Evolutionary conservation across 2,888 invertebrate species (phyloP).

Genomic region (Drosophila cognata): DNA sequence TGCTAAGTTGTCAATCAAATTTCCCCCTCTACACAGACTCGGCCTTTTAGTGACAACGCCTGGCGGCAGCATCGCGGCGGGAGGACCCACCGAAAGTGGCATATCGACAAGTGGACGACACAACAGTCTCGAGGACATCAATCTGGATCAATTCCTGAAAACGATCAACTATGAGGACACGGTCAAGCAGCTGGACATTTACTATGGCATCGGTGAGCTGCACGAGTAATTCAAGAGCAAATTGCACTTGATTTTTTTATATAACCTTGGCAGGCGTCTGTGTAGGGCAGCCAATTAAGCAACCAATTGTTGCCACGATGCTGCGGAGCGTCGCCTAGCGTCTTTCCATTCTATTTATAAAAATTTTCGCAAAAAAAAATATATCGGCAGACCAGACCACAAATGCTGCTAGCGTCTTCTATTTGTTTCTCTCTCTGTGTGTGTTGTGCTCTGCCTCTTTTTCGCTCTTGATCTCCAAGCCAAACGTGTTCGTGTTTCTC

Average conservation of each 20-base stretch:
- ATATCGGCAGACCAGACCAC: slow-evolving; percentile 33
- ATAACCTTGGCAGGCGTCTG: slow-evolving; percentile 65
- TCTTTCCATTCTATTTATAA: slow-evolving; percentile 62
- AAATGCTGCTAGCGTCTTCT: slow-evolving; percentile 15
- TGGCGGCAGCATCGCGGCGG: slow-evolving; percentile 64
- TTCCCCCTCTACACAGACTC: slow-evolving; percentile 55
- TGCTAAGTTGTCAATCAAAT: slow-evolving; percentile 1
- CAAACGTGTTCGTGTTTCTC: slow-evolving; percentile 42
- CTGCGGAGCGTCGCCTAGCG: slow-evolving; percentile 15
- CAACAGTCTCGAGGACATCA: slow-evolving; percentile 91
- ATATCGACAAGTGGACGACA: slow-evolving; percentile 84
- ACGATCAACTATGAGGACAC: slow-evolving; percentile 95
- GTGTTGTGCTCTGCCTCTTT: slow-evolving; percentile 1
- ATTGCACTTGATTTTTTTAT: slow-evolving; percentile 50
- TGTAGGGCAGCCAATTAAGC: slow-evolving; percentile 69
- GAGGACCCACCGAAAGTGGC: slow-evolving; percentile 57
- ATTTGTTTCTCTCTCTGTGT: slow-evolving; percentile 13
- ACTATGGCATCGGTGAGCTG: slow-evolving; percentile 94
- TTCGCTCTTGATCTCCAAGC: slow-evolving; percentile 7
- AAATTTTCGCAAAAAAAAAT: slow-evolving; percentile 35
- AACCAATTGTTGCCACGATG: slow-evolving; percentile 58
- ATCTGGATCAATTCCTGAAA: slow-evolving; percentile 92
- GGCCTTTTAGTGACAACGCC: slow-evolving; percentile 73
- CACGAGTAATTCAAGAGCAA: slow-evolving; percentile 1
- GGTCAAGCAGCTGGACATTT: slow-evolving; percentile 94